Evolutionary conservation across 2,113 vertebrate species (phyloP), one percentile per base, ranked within the genome.

Genomic region (Alosa alosa): DNA sequence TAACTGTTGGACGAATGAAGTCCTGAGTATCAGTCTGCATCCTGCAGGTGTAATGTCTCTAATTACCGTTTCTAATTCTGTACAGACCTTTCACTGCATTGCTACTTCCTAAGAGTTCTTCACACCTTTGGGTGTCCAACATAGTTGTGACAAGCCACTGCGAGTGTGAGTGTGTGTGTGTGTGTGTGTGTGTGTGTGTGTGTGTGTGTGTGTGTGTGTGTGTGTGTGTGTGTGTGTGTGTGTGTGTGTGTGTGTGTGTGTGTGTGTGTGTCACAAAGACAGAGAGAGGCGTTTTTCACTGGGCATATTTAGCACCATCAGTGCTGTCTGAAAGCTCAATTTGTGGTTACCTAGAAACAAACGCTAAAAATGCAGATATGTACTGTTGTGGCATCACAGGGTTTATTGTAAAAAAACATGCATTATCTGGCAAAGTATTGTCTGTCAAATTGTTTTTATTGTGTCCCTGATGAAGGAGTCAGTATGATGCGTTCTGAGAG

Each of bases 291-390:
- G 88, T 85, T 90, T 91, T 93, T 94, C 90, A 75, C 94, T 86
- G 90, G 92, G 93, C 92, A 95, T 94, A 94, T 93, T 95, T 93
- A 93, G 91, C 93, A 91, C 92, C 87, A 72, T 90, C 89, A 88
- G 90, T 92, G 87, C 89, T 55, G 68, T 86, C 88, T 86, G 84
- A 46, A 84, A 90, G 86, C 89, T 86, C 84, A 84, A 84, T 75
- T 89, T 84, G 87, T 87, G 87, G 89, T 90, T 90, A 88, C 90
- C 87, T 89, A 89, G 90, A 91, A 88, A 91, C 89, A 81, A 55
- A 47, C 31, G 11, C n/a, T 47, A 20, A 22, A 78, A 60, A 82
- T 39, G 72, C 72, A 78, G 72, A 78, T 78, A 72, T 78, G 39
- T 31, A 5, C 36, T 39, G 72, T 39, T 78, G 25, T 78, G 72